A percentile compares a stretch with the other conserved stretches of the same genome.
phyloP scores from a whole-genome alignment of 2,888 invertebrate species.

The Oxytorus armatus region DNA sequence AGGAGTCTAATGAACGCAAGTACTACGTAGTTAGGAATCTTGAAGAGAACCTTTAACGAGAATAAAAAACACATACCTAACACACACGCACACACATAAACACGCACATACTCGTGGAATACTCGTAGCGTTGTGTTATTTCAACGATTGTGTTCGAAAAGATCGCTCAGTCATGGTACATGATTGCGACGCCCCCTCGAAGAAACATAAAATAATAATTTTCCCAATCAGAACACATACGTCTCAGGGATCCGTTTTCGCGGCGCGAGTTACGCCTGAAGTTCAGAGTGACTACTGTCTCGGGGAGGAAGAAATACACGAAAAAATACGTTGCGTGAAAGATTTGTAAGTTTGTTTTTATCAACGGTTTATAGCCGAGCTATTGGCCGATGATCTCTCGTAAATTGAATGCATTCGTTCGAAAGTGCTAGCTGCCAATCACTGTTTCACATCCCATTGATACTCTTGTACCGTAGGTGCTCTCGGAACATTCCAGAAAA shows the following conservation, averaged over 20 bases:
- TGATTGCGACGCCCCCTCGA: slow-evolving; percentile 47
- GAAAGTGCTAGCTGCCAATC: slow-evolving; percentile 38
- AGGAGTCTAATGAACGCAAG: slow-evolving; percentile 1
- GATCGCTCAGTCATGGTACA: slow-evolving; percentile 57
- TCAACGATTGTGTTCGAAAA: slow-evolving; percentile 6
- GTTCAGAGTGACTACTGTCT: neutral
- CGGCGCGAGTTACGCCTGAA: slow-evolving; percentile 1
- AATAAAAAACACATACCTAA: slow-evolving; percentile 31
- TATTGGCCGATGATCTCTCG: neutral
- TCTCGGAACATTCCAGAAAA: slow-evolving; percentile 35
- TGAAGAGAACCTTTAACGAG: slow-evolving; percentile 53
- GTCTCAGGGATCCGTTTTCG: slow-evolving; percentile 3
- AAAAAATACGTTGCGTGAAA: slow-evolving; percentile 2
- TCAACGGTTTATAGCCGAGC: neutral
- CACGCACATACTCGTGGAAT: too few species aligned
- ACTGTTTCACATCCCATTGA: slow-evolving; percentile 29
- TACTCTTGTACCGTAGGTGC: neutral
- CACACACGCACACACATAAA: neutral
- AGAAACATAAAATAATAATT: neutral
- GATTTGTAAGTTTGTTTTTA: slow-evolving; percentile 32
- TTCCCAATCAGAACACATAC: slow-evolving; percentile 26
- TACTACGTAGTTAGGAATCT: neutral
- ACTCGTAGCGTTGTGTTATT: slow-evolving; percentile 1
- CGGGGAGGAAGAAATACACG: neutral
- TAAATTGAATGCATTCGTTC: slow-evolving; percentile 1